Percentiles rank a stretch among this genome's conserved stretches.
Evolutionary conservation across 2,888 invertebrate genomes (phyloP).

Genomic region (Drosophila lutescens): DNA sequence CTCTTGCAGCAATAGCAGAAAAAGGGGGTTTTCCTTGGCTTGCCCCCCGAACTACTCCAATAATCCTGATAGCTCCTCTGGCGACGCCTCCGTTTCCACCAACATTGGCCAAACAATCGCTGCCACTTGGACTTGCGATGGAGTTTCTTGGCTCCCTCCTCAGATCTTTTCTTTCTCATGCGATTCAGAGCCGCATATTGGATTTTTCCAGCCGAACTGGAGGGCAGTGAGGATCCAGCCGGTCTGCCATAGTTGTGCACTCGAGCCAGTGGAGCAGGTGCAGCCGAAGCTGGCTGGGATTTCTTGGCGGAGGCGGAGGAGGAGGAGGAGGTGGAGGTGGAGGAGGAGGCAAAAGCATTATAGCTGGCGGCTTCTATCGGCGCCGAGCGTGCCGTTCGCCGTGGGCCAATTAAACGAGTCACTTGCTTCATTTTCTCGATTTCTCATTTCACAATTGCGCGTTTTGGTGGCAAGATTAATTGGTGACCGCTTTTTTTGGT

Average conservation of each 20-base stretch:
- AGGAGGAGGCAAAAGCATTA: conserved; percentile 53
- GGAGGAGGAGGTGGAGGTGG: conserved; percentile 25
- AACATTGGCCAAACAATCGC: conserved; percentile 39
- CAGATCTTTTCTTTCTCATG: conserved; percentile 58
- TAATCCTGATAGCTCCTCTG: conserved; percentile 50
- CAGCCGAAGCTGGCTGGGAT: conserved; percentile 23
- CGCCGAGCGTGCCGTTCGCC: conserved; percentile 61
- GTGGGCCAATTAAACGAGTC: conserved; percentile 73
- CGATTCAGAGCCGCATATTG: conserved; percentile 81
- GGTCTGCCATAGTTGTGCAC: conserved; percentile 75
- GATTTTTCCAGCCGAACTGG: conserved; percentile 60
- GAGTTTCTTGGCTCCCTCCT: conserved; percentile 19
- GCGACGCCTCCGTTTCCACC: conserved; percentile 32
- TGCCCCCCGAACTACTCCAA: conserved; percentile 48
- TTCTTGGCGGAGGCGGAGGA: conserved; percentile 27
- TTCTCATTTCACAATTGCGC: conserved; percentile 75
- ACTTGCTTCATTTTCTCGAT: conserved; percentile 58
- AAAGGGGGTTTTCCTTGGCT: conserved; percentile 20
- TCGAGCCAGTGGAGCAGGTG: conserved; percentile 43
- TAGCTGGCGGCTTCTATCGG: conserved; percentile 65
- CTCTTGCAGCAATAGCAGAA: conserved; percentile 29
- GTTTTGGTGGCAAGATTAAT: conserved; percentile 55
- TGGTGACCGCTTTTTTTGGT: conserved; percentile 38
- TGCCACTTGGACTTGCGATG: conserved; percentile 34
- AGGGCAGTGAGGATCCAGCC: conserved; percentile 25